These are phyloP conservation scores for Zophobas atratus DNA, from an alignment of 1,140 invertebrate genomes.

Conservation along the genomic window DNA sequence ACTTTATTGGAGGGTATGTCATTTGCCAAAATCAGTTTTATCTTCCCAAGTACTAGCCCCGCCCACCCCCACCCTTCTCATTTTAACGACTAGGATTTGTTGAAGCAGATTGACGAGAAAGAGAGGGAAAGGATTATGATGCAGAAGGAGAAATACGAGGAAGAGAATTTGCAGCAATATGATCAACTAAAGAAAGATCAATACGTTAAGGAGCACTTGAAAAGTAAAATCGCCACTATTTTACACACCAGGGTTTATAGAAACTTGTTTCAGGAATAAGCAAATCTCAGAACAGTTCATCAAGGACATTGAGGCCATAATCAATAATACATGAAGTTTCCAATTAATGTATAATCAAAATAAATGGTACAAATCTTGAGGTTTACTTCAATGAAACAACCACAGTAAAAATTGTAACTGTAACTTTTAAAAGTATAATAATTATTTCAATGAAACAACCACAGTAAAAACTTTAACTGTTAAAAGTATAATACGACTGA, in stretches of 20 bases:
- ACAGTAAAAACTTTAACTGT: too few relatives aligned
- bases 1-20: too few relatives aligned
- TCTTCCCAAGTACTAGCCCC: too few relatives aligned
- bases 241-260: not conserved
- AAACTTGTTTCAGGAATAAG: constrained; percentile 52
- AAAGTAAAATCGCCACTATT: constrained; percentile 69
- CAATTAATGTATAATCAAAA: not conserved
- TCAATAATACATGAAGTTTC: constrained; percentile 1
- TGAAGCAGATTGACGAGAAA: constrained; percentile 76
- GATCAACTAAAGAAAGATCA: constrained; percentile 73
- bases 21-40: too few relatives aligned
- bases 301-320: constrained; percentile 55
- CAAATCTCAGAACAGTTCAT: constrained; percentile 56
- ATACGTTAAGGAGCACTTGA: constrained; percentile 72
- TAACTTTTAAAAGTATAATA: too few relatives aligned
- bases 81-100: constrained; percentile 65
- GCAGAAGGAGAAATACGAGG: constrained; percentile 75
- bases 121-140: constrained; percentile 71
- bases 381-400: not conserved
- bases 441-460: too few relatives aligned
- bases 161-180: constrained; percentile 74
- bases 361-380: too few relatives aligned
- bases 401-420: too few relatives aligned
- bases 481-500: too few relatives aligned
- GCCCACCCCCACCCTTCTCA: too few relatives aligned